phyloP scores from a whole-genome alignment of 2,797 vertebrate species.

The Gila robusta region DNA sequence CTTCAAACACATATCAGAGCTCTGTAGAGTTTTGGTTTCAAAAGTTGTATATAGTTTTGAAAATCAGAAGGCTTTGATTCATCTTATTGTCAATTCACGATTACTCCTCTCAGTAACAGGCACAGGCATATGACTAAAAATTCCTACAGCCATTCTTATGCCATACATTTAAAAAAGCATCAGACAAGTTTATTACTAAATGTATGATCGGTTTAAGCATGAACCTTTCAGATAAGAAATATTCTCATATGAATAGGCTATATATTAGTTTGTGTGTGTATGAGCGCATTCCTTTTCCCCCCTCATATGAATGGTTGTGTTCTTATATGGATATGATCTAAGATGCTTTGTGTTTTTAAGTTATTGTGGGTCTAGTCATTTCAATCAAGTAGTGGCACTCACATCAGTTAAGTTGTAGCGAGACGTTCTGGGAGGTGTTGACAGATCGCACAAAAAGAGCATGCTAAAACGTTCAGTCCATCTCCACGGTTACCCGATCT shows the following conservation, averaged over 20 bases:
- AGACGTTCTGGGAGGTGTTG: slow-evolving; percentile 70
- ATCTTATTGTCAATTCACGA: not conserved
- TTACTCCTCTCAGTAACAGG: not conserved
- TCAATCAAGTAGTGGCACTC: slow-evolving; percentile 76
- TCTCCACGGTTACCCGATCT: slow-evolving; percentile 58
- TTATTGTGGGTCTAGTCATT: slow-evolving; percentile 40
- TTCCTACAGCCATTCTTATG: not conserved
- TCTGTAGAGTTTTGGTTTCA: not conserved
- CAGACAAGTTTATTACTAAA: not conserved
- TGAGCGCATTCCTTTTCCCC: not conserved
- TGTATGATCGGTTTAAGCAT: not conserved
- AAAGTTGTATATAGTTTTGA: not conserved
- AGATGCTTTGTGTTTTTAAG: slow-evolving; percentile 9
- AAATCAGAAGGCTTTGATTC: not conserved
- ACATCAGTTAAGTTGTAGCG: slow-evolving; percentile 75
- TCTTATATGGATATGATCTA: not conserved
- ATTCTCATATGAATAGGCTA: not conserved
- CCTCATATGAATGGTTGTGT: not conserved
- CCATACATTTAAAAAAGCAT: not conserved
- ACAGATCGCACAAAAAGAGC: slow-evolving; percentile 72
- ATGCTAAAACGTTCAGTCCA: slow-evolving; percentile 38
- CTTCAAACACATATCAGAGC: not conserved
- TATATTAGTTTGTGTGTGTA: not conserved
- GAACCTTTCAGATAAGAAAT: not conserved
- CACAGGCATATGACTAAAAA: not conserved